Conservation (phyloP, 2,888 invertebrate species). For the Gibbula magus region DNA sequence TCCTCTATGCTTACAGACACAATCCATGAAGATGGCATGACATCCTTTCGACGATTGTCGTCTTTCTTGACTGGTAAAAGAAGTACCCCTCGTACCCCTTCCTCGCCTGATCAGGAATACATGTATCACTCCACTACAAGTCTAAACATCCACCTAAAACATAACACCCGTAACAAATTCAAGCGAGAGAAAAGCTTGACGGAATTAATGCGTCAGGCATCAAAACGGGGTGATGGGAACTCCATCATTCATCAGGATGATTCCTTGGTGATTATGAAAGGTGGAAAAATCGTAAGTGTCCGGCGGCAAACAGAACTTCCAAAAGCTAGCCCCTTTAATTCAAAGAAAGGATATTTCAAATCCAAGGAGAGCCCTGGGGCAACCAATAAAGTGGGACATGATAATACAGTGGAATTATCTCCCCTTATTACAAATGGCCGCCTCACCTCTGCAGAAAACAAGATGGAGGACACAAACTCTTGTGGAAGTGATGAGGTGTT, state of each 20-base stretch:
- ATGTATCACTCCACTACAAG: constrained; percentile 19
- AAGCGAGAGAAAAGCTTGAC: constrained; percentile 37
- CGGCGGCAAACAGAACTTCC: constrained; percentile 42
- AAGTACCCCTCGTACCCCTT: constrained; percentile 28
- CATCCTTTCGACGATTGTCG: constrained; percentile 19
- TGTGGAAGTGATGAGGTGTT: constrained; percentile 35
- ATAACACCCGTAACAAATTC: constrained; percentile 3
- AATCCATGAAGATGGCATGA: neutral
- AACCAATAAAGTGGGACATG: neutral
- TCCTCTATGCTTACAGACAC: constrained; percentile 12
- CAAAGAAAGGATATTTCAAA: constrained; percentile 32
- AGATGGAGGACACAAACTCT: constrained; percentile 11
- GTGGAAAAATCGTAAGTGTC: constrained; percentile 66
- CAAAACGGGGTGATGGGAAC: constrained; percentile 42
- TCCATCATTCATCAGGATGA: constrained; percentile 64
- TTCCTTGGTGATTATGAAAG: constrained; percentile 64
- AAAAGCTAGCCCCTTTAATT: neutral
- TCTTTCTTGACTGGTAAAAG: constrained; percentile 35
- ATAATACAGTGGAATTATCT: constrained; percentile 5
- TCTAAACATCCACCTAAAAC: neutral
- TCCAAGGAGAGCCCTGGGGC: neutral
- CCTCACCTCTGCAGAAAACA: neutral
- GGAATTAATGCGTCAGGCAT: constrained; percentile 35
- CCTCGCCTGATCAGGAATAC: constrained; percentile 37
- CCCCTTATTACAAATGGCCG: constrained; percentile 28